Evolutionary conservation across 1,140 invertebrate species (phyloP), one percentile per base, ranked within the genome.

Genomic region (Heliconius nattereri): DNA sequence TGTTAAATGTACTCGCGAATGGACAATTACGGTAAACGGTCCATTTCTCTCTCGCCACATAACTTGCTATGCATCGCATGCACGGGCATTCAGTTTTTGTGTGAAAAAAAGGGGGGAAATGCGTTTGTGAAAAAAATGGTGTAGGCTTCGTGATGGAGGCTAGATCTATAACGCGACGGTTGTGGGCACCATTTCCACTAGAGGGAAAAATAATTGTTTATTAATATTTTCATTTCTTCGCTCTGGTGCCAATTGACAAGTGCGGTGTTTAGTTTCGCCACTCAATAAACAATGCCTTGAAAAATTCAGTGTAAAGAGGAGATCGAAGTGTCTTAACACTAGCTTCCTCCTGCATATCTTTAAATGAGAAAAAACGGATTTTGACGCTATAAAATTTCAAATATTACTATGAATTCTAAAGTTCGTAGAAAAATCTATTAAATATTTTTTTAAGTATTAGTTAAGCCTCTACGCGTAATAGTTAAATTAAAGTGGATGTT

Each of bases 1-100:
- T 75, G 78, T 81, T 79, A 85, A 89, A 89, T 88, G 87, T 85
- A 85, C 83, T 86, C 83, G 86, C 87, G 85, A 87, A 87, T 85
- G 87, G 87, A 87, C 86, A 88, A 90, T 90, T 90, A 90, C 81
- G 83, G 85, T 84, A 85, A 86, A 88, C 84, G 87, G 80, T 83
- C 86, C 87, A 89, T 89, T 90, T 86, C 85, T 86, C 85, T 78
- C 80, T 73, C 45, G 78, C 80, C 77, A 81, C 83, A 85, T 83
- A 80, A 79, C 76, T 19, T 57, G 71, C 52, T 75, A 76, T 75
- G 78, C 78, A 75, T 76, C 66, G 70, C 78, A 73, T 40, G 45
- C 71, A 49, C 60, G 60, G 66, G 35, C 73, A 74, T 79, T 75
- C 71, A 77, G 20, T 57, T 57, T 66, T 66, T 26, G 60, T 66